Evolutionary conservation across 2,888 invertebrate genomes (phyloP).

Genomic region (Megaustenia siamemsis): DNA sequence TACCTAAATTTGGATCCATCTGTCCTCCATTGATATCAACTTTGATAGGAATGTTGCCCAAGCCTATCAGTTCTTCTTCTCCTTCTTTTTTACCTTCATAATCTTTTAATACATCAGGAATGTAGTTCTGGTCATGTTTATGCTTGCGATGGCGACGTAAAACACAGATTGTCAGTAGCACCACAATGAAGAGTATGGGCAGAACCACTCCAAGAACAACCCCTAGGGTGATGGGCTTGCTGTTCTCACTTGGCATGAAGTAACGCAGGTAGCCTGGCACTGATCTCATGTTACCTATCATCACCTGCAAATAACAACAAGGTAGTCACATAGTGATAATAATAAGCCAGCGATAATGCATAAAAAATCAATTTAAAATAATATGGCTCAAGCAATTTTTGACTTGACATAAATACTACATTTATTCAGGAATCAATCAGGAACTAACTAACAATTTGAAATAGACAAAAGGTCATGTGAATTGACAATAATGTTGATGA

Average conservation of each 20-base stretch:
- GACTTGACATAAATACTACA: too few species aligned
- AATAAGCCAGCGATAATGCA: too few species aligned
- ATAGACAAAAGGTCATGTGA: too few species aligned
- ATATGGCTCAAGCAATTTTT: too few species aligned
- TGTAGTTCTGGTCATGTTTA: constrained; percentile 70
- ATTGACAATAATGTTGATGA: too few species aligned
- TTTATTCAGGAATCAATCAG: too few species aligned
- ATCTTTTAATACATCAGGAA: constrained; percentile 75
- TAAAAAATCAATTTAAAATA: too few species aligned
- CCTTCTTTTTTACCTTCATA: constrained; percentile 69
- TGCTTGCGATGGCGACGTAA: constrained; percentile 73
- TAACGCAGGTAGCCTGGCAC: constrained; percentile 71
- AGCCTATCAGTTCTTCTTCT: constrained; percentile 64
- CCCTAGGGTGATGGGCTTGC: constrained; percentile 72
- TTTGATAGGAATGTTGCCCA: constrained; percentile 71
- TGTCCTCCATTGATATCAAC: constrained; percentile 73
- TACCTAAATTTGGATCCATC: constrained; percentile 66
- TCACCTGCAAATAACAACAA: constrained; percentile 60
- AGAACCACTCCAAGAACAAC: constrained; percentile 75
- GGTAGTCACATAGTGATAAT: neutral
- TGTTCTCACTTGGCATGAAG: constrained; percentile 59
- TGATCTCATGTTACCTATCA: constrained; percentile 67
- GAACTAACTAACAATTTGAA: too few species aligned
- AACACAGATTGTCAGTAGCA: constrained; percentile 74
- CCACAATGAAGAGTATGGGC: constrained; percentile 73